Conservation (phyloP, 2,113 vertebrate species). For the Brachirus orientalis region DNA sequence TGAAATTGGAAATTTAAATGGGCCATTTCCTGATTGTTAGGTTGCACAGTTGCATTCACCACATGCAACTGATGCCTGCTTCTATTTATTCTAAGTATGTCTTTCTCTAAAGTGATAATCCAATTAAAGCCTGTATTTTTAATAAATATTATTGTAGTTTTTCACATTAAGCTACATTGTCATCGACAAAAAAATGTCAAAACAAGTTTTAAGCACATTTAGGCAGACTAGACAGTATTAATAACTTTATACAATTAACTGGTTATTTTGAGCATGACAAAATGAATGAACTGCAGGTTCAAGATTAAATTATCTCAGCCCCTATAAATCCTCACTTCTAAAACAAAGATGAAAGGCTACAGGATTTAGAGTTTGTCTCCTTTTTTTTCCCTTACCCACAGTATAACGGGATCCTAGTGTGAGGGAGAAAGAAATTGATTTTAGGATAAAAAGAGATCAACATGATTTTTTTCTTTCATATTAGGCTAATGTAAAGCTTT, state of each 20-base stretch:
- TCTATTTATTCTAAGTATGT: no score
- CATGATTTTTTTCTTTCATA: constrained; percentile 11
- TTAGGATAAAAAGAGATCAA: constrained; percentile 20
- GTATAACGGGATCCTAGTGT: no score
- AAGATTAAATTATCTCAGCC: no score
- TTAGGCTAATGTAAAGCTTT: constrained; percentile 42
- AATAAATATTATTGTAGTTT: background rate
- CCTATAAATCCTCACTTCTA: no score
- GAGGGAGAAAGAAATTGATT: constrained; percentile 19
- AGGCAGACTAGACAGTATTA: no score
- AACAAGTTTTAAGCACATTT: background rate
- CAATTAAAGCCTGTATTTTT: background rate
- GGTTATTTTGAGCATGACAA: no score
- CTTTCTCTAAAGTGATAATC: background rate
- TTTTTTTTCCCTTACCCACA: no score
- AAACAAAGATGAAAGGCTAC: no score
- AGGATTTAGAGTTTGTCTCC: no score
- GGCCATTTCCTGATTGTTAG: constrained; percentile 42
- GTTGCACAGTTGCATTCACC: constrained; percentile 15
- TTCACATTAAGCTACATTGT: background rate
- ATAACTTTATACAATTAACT: no score
- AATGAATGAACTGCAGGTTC: no score
- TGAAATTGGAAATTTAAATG: constrained; percentile 65
- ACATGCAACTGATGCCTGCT: background rate
- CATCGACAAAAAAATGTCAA: no score